Conservation (phyloP, 2,888 invertebrate genomes). For the Acanthosepion esculentum region DNA sequence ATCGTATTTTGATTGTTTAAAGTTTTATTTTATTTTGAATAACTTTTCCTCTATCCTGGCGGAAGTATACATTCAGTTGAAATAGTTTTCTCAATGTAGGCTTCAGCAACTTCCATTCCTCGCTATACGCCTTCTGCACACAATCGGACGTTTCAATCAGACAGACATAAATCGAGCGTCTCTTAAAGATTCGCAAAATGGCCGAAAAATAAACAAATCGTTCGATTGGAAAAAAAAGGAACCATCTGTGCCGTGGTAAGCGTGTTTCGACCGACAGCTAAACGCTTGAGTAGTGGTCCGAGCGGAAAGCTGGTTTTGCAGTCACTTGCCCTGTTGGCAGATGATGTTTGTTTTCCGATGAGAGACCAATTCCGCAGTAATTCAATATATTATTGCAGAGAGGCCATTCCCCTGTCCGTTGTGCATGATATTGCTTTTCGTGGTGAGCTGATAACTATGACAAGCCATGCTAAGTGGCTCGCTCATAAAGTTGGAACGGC, state of each 20-base stretch:
- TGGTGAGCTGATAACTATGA: too few species aligned
- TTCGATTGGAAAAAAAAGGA: background rate
- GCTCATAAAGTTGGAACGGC: too few species aligned
- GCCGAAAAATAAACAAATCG: conserved; percentile 11
- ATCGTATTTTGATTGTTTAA: too few species aligned
- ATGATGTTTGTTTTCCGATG: conserved; percentile 17
- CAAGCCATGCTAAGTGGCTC: too few species aligned
- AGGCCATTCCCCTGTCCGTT: too few species aligned
- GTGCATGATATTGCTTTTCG: too few species aligned
- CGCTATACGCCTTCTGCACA: background rate
- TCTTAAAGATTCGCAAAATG: conserved; percentile 2
- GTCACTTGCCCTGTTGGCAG: conserved; percentile 14
- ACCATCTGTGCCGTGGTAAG: background rate
- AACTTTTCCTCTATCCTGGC: too few species aligned
- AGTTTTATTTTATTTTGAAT: too few species aligned
- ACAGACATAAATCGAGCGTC: background rate
- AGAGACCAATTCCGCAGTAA: background rate
- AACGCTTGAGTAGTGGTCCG: background rate
- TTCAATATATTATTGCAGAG: background rate
- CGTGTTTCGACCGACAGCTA: background rate
- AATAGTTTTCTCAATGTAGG: too few species aligned
- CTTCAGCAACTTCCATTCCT: background rate
- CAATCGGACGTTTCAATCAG: background rate
- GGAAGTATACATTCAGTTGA: too few species aligned
- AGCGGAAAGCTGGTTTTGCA: background rate